These are phyloP conservation scores for Lipotes vexillifer DNA, from an alignment of 2,113 vertebrate species.

Conservation along the genomic window DNA sequence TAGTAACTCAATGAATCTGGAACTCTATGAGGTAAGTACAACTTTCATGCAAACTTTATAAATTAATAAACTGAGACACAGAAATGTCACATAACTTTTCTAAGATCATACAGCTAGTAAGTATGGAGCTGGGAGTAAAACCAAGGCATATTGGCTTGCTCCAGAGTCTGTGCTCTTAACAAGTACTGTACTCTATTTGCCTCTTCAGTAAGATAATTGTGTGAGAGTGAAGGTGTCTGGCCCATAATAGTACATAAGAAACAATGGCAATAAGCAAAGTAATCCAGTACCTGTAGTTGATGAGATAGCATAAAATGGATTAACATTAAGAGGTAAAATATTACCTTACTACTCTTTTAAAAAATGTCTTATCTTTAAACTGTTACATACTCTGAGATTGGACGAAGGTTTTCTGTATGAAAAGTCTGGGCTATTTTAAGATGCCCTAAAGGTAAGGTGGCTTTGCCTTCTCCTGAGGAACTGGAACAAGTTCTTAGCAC, in stretches of 20 bases:
- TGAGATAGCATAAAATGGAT: neutral
- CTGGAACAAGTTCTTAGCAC: neutral
- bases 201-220: neutral
- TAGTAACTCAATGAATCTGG: neutral
- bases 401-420: slow-evolving; percentile 16
- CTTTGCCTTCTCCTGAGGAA: slow-evolving; percentile 17
- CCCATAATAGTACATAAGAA: neutral
- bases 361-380: slow-evolving; percentile 8
- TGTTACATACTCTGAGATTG: neutral
- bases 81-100: neutral
- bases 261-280: neutral
- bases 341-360: neutral
- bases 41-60: neutral
- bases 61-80: neutral
- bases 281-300: neutral
- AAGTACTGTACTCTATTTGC: neutral
- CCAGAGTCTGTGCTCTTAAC: neutral
- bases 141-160: neutral
- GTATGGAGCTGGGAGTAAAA: neutral
- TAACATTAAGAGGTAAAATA: neutral
- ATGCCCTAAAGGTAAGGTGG: slow-evolving; percentile 8
- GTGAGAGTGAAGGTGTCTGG: neutral
- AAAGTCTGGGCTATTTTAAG: slow-evolving; percentile 41
- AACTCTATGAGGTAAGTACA: neutral
- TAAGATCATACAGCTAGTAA: neutral